Percentiles rank a stretch among this genome's conserved stretches.
Conservation (phyloP, 2,888 invertebrate species). For the Crematogaster levior region DNA sequence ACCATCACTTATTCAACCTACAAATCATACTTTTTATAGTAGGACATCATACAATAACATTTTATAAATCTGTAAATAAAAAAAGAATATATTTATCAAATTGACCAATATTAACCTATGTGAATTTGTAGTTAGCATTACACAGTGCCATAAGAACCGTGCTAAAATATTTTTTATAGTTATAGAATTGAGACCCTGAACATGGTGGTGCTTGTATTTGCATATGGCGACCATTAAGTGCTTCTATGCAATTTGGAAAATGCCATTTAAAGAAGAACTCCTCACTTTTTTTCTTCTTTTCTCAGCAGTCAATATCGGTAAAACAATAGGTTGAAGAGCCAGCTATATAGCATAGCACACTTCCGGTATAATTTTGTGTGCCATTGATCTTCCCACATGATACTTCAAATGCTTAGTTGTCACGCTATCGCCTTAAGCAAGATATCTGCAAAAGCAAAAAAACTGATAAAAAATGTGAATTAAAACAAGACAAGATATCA, state of each 20-base stretch:
- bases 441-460: not conserved
- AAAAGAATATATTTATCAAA: constrained; percentile 7
- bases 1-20: constrained; percentile 17
- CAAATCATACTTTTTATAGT: not conserved
- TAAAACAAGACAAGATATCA: too few species aligned
- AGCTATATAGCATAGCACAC: not conserved
- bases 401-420: not conserved
- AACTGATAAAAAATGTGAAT: not conserved
- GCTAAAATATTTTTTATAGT: constrained; percentile 25
- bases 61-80: too few species aligned
- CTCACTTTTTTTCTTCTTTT: not conserved
- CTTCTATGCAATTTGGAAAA: constrained; percentile 26
- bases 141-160: not conserved
- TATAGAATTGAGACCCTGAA: constrained; percentile 4
- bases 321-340: constrained; percentile 2
- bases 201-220: constrained; percentile 28
- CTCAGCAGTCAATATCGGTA: not conserved
- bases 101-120: constrained; percentile 5
- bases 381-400: not conserved
- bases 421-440: not conserved
- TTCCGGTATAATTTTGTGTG: constrained; percentile 10
- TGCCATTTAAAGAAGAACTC: constrained; percentile 6
- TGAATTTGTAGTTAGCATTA: constrained; percentile 7
- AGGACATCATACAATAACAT: not conserved
- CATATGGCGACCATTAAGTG: constrained; percentile 18